Evolutionary conservation across 2,888 invertebrate genomes (phyloP).

Genomic region (Ditylenchus weischeri): DNA sequence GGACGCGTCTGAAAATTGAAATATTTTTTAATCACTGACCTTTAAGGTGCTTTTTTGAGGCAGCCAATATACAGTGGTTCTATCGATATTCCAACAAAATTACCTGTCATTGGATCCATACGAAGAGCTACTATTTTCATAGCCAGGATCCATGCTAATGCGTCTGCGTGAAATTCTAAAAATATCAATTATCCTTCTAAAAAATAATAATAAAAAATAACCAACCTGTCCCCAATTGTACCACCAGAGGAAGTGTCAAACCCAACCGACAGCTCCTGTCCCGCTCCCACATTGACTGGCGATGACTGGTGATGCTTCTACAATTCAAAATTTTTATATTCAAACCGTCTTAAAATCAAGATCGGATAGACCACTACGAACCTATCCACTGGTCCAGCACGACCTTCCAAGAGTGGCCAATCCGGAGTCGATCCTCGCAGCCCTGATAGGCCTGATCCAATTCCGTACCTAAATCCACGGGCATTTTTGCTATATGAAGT

Average conservation of each 20-base stretch:
- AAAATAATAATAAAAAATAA: neutral
- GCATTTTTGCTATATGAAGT: slow-evolving; percentile 14
- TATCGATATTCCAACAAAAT: neutral
- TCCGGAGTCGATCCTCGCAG: slow-evolving; percentile 24
- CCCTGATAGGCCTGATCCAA: slow-evolving; percentile 24
- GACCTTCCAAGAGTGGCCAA: slow-evolving; percentile 21
- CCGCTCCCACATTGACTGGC: slow-evolving; percentile 6
- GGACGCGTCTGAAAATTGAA: slow-evolving; percentile 10
- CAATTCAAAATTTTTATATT: too few species aligned
- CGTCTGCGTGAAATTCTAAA: neutral
- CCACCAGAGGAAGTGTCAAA: too few species aligned
- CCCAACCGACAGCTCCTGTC: too few species aligned
- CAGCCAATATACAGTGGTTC: neutral
- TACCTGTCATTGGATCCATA: slow-evolving; percentile 9
- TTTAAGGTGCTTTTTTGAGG: neutral
- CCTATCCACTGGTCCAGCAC: slow-evolving; percentile 4
- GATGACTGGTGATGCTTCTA: neutral
- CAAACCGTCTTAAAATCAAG: neutral
- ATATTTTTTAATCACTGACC: neutral
- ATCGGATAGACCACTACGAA: neutral
- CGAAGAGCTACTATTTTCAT: slow-evolving; percentile 3
- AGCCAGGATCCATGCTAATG: neutral
- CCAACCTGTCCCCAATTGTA: neutral
- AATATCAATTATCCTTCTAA: neutral
- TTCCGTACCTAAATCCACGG: slow-evolving; percentile 23